Evolutionary conservation across 2,797 vertebrate genomes (phyloP).

Genomic region (Lithobates pipiens): DNA sequence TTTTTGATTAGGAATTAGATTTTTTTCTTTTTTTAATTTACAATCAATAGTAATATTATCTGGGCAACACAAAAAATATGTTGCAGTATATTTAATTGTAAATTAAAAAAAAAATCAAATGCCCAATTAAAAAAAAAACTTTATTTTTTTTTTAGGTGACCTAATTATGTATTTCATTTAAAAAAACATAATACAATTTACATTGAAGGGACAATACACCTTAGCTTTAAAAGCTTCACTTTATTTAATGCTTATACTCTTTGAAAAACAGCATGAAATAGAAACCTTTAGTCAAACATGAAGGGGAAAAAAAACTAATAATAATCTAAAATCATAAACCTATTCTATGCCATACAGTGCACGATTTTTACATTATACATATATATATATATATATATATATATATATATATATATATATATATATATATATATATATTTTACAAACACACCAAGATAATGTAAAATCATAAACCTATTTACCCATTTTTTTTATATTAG

Average conservation of each 20-base stretch:
- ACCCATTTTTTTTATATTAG: slow-evolving; percentile 11
- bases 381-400: background rate
- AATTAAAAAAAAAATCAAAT: too few relatives aligned
- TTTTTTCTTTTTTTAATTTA: too few relatives aligned
- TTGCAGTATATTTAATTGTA: too few relatives aligned
- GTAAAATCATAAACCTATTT: slow-evolving; percentile 31
- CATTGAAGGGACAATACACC: too few relatives aligned
- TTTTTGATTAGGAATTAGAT: background rate
- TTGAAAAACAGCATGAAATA: slow-evolving; percentile 24
- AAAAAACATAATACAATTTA: too few relatives aligned
- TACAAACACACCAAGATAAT: background rate
- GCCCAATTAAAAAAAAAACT: too few relatives aligned
- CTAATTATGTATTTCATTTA: too few relatives aligned
- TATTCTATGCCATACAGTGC: slow-evolving; percentile 41
- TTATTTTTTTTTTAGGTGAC: too few relatives aligned
- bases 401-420: background rate
- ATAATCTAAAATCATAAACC: slow-evolving; percentile 12
- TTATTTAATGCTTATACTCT: background rate
- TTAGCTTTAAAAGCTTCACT: background rate
- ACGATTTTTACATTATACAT: slow-evolving; percentile 7
- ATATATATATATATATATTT: background rate
- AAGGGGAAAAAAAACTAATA: slow-evolving; percentile 16
- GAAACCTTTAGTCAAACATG: background rate
- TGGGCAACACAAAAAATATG: too few relatives aligned
- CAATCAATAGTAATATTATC: too few relatives aligned